Conservation (phyloP, 2,797 vertebrate genomes). For the Selene dorsalis region DNA sequence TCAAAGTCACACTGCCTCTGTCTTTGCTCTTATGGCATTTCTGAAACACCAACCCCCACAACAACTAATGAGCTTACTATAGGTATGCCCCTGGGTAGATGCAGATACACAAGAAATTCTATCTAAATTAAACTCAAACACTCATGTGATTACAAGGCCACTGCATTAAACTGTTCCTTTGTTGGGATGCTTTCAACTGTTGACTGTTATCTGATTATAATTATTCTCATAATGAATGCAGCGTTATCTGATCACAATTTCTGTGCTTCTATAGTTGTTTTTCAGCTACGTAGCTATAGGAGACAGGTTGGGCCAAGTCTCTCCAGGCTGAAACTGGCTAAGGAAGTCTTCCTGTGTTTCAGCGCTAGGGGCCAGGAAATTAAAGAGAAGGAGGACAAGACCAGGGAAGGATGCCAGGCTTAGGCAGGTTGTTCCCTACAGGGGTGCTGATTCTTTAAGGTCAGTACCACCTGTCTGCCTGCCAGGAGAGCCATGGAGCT, state of each 20-base stretch:
- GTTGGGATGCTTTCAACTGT: background rate
- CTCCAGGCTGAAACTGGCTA: background rate
- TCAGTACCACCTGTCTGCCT: slow-evolving; percentile 78
- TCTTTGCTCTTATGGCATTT: slow-evolving; percentile 33
- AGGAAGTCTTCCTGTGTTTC: slow-evolving; percentile 28
- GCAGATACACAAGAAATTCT: slow-evolving; percentile 21
- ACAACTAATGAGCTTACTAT: slow-evolving; percentile 32
- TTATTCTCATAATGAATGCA: slow-evolving; percentile 1
- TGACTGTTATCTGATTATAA: background rate
- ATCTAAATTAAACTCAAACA: slow-evolving; percentile 15
- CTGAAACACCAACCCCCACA: slow-evolving; percentile 13
- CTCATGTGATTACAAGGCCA: background rate
- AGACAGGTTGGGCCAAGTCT: background rate
- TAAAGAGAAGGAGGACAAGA: slow-evolving; percentile 38
- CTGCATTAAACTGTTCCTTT: slow-evolving; percentile 9
- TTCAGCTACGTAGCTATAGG: background rate
- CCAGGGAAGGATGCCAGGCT: slow-evolving; percentile 54
- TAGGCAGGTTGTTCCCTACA: slow-evolving; percentile 66
- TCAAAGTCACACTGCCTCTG: slow-evolving; percentile 44
- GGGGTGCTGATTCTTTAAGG: slow-evolving; percentile 66
- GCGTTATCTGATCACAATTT: background rate
- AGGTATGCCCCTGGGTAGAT: slow-evolving; percentile 11
- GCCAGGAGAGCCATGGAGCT: slow-evolving; percentile 64
- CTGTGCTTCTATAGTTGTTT: slow-evolving; percentile 13
- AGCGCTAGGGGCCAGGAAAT: slow-evolving; percentile 47